Base-by-base conservation (phyloP, 2,113 vertebrate species). In the Myotis davidii region DNA sequence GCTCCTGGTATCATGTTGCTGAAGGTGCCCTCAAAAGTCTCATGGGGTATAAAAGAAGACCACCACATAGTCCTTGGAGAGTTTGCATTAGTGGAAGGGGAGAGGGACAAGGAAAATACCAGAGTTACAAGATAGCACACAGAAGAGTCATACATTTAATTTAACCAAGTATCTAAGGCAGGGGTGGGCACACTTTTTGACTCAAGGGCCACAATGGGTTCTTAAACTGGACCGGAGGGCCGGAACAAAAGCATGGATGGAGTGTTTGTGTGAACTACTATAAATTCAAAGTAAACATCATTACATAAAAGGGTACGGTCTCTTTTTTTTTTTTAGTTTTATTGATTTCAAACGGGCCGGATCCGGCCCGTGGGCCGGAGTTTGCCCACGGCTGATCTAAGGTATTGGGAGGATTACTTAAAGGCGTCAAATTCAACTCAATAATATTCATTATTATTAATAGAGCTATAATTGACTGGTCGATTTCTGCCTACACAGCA, bases 391-490 rank as follows among this genome's bases (percentile, higher is more conserved):
- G n/a, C n/a, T n/a, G n/a, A n/a, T 67, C 39, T 79, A 79, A 25
- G n/a, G 29, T 54, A 67, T 37, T 89, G 39, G 42, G 27, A 83
- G 0, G 11, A 32, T 12, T 85, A 77, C 59, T 78, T 67, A 69
- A 45, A 59, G 12, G 13, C 29, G 6, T 81, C 92, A 9, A 27
- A 16, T 37, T 77, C 32, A 94, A 81, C 17, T 73, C 37, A 70
- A 27, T 25, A 54, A 48, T 64, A 81, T 42, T 74, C 90, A 73
- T 77, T 96, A 69, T 82, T 95, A 56, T 65, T 72, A 56, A 78
- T 61, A 37, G 0, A 42, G 20, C 16, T 54, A 12, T n/a, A 2
- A 84, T 20, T 69, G 13, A 16, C 50, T 69, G 25, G 11, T 39
- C 76, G 20, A 77, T 56, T 92, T 59, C 69, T 83, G 34, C 23